These are phyloP conservation scores for Perdita meconis DNA, from an alignment of 2,888 invertebrate genomes.

Conservation along the genomic window DNA sequence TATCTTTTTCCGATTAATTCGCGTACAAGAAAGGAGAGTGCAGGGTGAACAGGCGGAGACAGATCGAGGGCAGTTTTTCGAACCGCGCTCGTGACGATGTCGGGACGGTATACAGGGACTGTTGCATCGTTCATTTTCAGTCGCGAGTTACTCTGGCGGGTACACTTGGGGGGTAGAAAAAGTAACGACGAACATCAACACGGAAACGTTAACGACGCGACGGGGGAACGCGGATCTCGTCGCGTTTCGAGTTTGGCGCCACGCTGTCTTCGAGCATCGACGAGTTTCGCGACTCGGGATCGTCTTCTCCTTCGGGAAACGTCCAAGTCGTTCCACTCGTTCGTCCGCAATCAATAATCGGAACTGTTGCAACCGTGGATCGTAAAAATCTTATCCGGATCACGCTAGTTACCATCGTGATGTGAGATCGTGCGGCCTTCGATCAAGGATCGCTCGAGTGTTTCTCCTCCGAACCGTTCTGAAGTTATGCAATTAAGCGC, in stretches of 20 bases:
- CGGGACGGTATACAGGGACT: conserved; percentile 60
- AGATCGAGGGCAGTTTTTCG: conserved; percentile 16
- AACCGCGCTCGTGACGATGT: conserved; percentile 40
- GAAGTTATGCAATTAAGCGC: conserved; percentile 53
- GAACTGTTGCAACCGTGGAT: neutral
- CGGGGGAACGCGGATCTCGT: conserved; percentile 41
- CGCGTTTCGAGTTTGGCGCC: conserved; percentile 24
- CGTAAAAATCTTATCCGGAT: conserved; percentile 52
- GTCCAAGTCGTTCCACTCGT: neutral
- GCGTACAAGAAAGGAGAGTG: neutral
- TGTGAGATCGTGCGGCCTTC: conserved; percentile 50
- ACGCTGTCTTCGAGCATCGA: neutral
- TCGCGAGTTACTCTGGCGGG: conserved; percentile 22
- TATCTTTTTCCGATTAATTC: neutral
- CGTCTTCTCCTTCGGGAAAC: neutral
- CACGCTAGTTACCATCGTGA: conserved; percentile 68
- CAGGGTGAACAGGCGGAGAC: conserved; percentile 32
- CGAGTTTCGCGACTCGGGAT: neutral
- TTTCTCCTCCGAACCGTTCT: conserved; percentile 57
- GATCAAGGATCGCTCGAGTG: conserved; percentile 37
- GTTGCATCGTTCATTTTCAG: conserved; percentile 29
- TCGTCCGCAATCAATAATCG: neutral
- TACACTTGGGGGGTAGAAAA: conserved; percentile 59
- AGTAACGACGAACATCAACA: conserved; percentile 71
- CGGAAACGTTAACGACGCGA: conserved; percentile 60